Percentiles rank a stretch among this genome's conserved stretches.
phyloP scores from a whole-genome alignment of 1,140 invertebrate species.

The Sitobion miscanthi region DNA sequence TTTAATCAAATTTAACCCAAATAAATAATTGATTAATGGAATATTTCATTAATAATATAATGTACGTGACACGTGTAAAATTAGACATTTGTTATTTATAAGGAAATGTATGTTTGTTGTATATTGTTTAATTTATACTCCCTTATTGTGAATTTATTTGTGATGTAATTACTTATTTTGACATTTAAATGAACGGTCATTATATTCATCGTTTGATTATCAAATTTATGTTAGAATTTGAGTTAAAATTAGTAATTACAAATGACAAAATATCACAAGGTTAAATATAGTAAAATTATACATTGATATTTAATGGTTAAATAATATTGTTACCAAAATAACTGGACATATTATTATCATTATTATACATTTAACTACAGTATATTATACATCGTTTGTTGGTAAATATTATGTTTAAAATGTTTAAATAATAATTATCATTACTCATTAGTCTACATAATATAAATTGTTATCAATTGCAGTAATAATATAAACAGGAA shows the following conservation, averaged over 20 bases:
- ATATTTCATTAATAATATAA: background rate
- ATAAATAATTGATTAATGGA: background rate
- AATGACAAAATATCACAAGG: background rate
- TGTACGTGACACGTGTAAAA: background rate
- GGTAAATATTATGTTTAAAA: background rate
- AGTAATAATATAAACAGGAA: background rate
- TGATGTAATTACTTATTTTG: background rate
- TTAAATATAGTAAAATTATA: background rate
- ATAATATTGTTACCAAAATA: constrained; percentile 36
- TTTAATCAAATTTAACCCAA: background rate
- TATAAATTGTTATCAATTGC: background rate
- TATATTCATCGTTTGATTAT: background rate
- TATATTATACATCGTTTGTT: background rate
- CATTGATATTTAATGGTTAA: background rate
- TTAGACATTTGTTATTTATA: background rate
- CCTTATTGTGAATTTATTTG: background rate
- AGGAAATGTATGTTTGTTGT: background rate
- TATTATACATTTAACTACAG: background rate
- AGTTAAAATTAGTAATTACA: background rate
- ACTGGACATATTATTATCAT: background rate
- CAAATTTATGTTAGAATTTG: background rate
- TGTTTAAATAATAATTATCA: constrained; percentile 16
- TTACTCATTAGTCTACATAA: background rate
- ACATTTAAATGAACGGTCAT: background rate
- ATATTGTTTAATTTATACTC: background rate